Evolutionary conservation across 1,140 invertebrate species (phyloP).

Genomic region (Dendrolimus kikuchii): DNA sequence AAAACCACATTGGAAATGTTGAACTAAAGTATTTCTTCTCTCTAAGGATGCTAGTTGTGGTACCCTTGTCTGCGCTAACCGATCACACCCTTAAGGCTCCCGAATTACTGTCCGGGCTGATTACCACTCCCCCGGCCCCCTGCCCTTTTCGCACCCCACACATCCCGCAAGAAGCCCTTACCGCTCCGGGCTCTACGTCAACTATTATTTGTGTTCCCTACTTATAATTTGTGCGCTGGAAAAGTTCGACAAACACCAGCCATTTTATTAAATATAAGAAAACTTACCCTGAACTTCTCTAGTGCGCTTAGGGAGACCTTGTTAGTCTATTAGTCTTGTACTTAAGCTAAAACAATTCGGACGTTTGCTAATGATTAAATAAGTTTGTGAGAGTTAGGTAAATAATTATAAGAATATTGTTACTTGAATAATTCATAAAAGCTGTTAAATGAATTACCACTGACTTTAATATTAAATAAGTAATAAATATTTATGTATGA

Average conservation of each 20-base stretch:
- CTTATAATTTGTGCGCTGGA: constrained; percentile 63
- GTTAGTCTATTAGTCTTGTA: constrained; percentile 44
- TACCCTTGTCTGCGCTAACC: constrained; percentile 64
- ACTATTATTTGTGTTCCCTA: constrained; percentile 68
- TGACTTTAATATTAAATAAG: constrained; percentile 30
- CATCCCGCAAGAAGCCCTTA: constrained; percentile 21
- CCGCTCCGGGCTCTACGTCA: constrained; percentile 45
- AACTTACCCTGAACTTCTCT: constrained; percentile 50
- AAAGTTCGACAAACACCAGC: constrained; percentile 61
- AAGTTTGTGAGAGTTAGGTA: constrained; percentile 1
- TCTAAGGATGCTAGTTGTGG: constrained; percentile 58
- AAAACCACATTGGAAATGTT: constrained; percentile 67
- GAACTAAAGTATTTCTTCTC: constrained; percentile 68
- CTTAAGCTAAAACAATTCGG: constrained; percentile 36
- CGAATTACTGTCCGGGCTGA: constrained; percentile 67
- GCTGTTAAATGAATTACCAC: constrained; percentile 41
- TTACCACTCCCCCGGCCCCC: constrained; percentile 38
- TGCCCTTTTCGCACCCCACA: constrained; percentile 12
- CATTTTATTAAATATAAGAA: constrained; percentile 64
- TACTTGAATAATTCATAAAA: constrained; percentile 48
- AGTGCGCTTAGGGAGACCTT: constrained; percentile 53
- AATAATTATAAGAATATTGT: constrained; percentile 1
- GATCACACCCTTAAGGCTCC: constrained; percentile 67
- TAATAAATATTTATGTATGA: constrained; percentile 48
- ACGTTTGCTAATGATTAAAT: constrained; percentile 34